Base-by-base conservation (phyloP, 2,113 vertebrate genomes). In the Agapornis roseicollis region DNA sequence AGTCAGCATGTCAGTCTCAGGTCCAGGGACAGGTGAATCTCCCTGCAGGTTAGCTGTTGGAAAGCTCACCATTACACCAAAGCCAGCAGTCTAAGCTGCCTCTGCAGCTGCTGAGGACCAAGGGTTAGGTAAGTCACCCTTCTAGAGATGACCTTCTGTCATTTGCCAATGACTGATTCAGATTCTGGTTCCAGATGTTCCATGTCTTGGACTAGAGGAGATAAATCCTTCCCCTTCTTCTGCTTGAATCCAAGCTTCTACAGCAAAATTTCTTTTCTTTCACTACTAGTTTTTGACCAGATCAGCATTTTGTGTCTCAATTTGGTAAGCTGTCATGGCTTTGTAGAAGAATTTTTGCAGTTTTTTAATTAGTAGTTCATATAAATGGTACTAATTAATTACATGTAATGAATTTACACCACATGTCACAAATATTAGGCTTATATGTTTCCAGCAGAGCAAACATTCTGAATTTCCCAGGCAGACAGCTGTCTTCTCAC, bases 361-460 rank as follows among this genome's bases (percentile, higher is more conserved):
- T 7, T 68, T 87, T 91, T 91, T 92, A 79, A 53, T 49, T 49
- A 72, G 39, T 69, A 28, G 15, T 49, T 90, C 27, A 69, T 74
- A 37, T 71, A 60, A 78, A 55, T 47, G 4, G 16, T 19, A 79
- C 39, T 10, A 78, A 79, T 64, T 78, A 68, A 60, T 72, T 91
- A 25, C 17, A 33, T 28, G 14, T 44, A 88, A 47, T 20, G 25
- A 93, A 90, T 89, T 70, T 86, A 65, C 37, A 41, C 31, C 28
- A 18, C 46, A 47, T 74, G 65, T 82, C 73, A 91, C 70, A 78
- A 87, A 89, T 91, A 91, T 81, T 81, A 92, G 44, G 47, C 37
- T 86, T 80, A 7, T n/a, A 19, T 63, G 22, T 92, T 95, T 92
- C 63, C 80, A 93, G 73, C 42, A 94, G 52, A 78, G 73, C 33